These are phyloP conservation scores for Drosophila elegans DNA, from an alignment of 1,140 invertebrate species.

Conservation along the genomic window DNA sequence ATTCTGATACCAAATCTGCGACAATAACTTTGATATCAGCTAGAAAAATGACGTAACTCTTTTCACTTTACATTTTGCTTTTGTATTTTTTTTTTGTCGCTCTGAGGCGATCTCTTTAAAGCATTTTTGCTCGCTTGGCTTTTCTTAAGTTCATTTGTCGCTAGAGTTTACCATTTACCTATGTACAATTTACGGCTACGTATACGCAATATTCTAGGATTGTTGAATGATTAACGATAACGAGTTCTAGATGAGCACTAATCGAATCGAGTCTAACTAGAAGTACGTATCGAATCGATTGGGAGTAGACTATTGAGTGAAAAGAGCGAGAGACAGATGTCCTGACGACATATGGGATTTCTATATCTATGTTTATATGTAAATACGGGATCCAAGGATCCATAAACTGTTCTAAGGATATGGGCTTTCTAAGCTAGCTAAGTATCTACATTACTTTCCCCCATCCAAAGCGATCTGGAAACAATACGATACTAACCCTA, in stretches of 20 bases:
- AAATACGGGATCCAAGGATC: conserved; percentile 10
- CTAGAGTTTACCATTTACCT: conserved; percentile 22
- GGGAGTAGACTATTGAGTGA: not conserved
- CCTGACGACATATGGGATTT: not conserved
- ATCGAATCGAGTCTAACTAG: conserved; percentile 34
- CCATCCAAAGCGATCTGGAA: conserved; percentile 12
- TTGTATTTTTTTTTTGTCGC: conserved; percentile 5
- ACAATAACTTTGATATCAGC: conserved; percentile 84
- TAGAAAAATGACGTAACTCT: conserved; percentile 85
- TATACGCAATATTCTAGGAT: conserved; percentile 33
- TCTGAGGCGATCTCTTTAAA: conserved; percentile 26
- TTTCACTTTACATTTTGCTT: conserved; percentile 77
- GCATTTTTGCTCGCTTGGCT: conserved; percentile 42
- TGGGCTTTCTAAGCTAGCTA: not conserved
- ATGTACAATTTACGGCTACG: conserved; percentile 50
- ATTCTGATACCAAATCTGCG: conserved; percentile 85
- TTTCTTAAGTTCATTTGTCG: conserved; percentile 5
- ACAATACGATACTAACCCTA: conserved; percentile 3
- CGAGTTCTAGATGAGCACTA: conserved; percentile 33
- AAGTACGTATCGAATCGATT: conserved; percentile 8
- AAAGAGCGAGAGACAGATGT: conserved; percentile 34
- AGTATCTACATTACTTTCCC: conserved; percentile 17
- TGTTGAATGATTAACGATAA: conserved; percentile 12
- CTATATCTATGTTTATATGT: not conserved
- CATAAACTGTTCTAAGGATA: conserved; percentile 9